A percentile compares a stretch with the other conserved stretches of the same genome.
These are phyloP conservation scores for Micromys minutus DNA, from an alignment of 2,113 vertebrate species.

Conservation along the genomic window DNA sequence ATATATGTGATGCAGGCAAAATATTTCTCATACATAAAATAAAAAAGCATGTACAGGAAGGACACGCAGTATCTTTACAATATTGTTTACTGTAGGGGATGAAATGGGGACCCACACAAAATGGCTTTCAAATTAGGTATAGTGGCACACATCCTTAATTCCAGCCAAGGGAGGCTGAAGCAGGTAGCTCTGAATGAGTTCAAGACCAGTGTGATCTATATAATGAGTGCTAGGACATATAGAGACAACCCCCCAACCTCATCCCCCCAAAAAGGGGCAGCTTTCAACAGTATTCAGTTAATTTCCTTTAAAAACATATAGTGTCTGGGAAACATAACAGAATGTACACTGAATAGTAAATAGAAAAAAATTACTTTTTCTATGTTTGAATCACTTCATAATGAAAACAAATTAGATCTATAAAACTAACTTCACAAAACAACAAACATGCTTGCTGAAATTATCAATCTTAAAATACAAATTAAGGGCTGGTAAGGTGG, in stretches of 20 bases:
- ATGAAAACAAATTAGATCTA: neutral
- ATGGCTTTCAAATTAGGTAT: neutral
- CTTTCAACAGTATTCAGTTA: neutral
- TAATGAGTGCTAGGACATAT: neutral
- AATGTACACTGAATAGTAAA: constrained; percentile 7
- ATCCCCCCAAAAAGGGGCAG: neutral
- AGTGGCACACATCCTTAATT: neutral
- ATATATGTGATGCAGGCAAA: neutral
- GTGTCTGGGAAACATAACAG: neutral
- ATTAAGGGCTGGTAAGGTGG: neutral
- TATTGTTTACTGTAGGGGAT: neutral
- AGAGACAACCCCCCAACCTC: neutral
- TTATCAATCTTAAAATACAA: neutral
- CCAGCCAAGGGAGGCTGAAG: neutral
- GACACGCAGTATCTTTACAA: neutral
- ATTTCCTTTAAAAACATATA: neutral
- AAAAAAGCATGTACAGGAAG: neutral
- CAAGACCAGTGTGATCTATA: neutral
- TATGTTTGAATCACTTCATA: neutral
- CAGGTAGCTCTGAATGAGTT: neutral
- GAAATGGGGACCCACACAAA: neutral
- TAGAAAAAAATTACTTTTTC: neutral
- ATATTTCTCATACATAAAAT: neutral
- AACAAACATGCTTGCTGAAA: neutral
- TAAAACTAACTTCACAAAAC: constrained; percentile 12